Evolutionary conservation across 2,888 invertebrate species (phyloP).

Genomic region (Ommatoiulus sabulosus): DNA sequence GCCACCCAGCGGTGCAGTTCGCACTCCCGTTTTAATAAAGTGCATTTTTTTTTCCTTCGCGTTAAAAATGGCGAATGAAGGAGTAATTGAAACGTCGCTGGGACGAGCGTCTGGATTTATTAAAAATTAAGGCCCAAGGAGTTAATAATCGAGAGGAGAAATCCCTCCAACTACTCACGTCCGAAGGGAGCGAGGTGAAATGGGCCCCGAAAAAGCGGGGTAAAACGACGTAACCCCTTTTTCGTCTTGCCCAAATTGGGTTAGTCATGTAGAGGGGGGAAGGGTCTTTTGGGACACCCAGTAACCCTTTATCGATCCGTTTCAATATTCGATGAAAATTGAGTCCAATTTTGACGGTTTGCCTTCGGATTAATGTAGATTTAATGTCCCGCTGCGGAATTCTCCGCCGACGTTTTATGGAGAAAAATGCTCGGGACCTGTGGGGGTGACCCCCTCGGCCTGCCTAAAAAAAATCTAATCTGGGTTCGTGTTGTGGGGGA

Average conservation of each 20-base stretch:
- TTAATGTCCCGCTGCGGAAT: slow-evolving; percentile 36
- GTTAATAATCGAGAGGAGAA: not conserved
- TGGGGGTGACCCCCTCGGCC: slow-evolving; percentile 16
- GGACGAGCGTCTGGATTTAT: not conserved
- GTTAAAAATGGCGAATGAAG: not conserved
- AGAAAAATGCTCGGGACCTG: not conserved
- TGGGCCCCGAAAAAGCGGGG: not conserved
- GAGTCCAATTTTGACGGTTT: not conserved
- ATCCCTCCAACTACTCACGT: not conserved
- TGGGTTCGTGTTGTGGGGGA: slow-evolving; percentile 14
- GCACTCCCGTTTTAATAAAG: slow-evolving; percentile 2
- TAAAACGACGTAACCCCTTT: not conserved
- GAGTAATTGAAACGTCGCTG: slow-evolving; percentile 20
- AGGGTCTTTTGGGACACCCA: slow-evolving; percentile 28
- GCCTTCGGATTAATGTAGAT: not conserved
- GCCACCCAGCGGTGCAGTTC: slow-evolving; percentile 26
- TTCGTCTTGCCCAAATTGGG: not conserved
- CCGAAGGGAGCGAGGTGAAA: not conserved
- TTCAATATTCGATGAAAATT: not conserved
- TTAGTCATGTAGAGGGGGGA: not conserved
- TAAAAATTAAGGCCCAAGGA: slow-evolving; percentile 35
- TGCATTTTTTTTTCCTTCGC: slow-evolving; percentile 10
- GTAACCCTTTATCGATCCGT: slow-evolving; percentile 13
- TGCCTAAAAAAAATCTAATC: not conserved
- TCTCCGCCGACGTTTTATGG: not conserved